Conservation (phyloP, 2,797 vertebrate genomes). For the Labeo calbasu region DNA sequence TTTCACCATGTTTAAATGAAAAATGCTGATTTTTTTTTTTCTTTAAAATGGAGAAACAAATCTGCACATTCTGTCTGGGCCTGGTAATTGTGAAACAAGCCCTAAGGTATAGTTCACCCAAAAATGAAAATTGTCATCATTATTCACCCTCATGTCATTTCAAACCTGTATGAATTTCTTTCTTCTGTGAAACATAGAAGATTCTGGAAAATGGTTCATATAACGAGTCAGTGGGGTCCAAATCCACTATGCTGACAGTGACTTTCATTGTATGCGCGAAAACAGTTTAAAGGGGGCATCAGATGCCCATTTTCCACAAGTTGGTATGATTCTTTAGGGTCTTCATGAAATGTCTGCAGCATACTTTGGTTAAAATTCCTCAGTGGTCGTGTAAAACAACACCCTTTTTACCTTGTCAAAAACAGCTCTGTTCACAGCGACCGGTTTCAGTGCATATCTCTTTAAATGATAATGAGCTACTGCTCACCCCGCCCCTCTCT, state of each 20-base stretch:
- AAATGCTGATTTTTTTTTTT: background rate
- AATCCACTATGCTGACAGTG: background rate
- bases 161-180: background rate
- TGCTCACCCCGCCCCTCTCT: too few species aligned
- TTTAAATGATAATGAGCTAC: too few species aligned
- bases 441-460: too few species aligned
- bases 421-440: too few species aligned
- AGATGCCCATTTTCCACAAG: too few species aligned
- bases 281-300: background rate
- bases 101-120: background rate
- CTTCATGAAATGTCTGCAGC: too few species aligned
- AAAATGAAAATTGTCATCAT: background rate
- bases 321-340: too few species aligned
- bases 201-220: background rate
- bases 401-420: too few species aligned
- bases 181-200: constrained; percentile 7
- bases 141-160: background rate
- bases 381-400: too few species aligned
- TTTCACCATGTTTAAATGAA: background rate
- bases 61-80: constrained; percentile 14
- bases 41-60: background rate
- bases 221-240: background rate
- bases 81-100: background rate
- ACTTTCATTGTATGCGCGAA: background rate
- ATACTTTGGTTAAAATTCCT: too few species aligned